Base-by-base conservation (phyloP, 1,140 invertebrate species). In the Bombus vancouverensis region DNA sequence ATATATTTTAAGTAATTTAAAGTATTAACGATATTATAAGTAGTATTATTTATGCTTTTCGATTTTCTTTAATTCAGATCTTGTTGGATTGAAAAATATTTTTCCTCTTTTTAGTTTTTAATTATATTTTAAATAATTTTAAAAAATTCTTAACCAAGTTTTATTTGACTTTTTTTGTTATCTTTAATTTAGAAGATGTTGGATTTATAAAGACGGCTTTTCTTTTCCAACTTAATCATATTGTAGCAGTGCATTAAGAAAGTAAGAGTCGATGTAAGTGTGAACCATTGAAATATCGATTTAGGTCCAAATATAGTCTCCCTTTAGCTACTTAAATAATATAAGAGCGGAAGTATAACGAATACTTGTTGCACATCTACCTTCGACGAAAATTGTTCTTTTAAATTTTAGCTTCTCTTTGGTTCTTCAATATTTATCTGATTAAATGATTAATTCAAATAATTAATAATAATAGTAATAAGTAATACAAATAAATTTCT, bases 221-320 rank as follows among this genome's bases (percentile, higher is more conserved):
- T 47, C 34, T 82, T 81, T 74, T 42, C 1, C 44, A 57, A 74
- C 57, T 42, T 57, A 8, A 44, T 6, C 65, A 34, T 39, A 74
- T 68, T 42, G 32, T 32, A 47, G 18, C n/a, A 12, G 22, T 78
- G 53, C 65, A 75, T 87, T 80, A 84, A 87, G 77, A 89, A 80
- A 81, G 68, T 87, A 84, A 89, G 65, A 83, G 39, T 76, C 74
- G 77, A 80, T 77, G 53, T 68, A 80, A 81, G 70, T 75, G 73
- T 87, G 81, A 77, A 90, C 76, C 89, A 81, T 89, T 86, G 57
- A 57, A 90, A 65, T 90, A 90, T 90, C 89, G 89, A 90, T 90
- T 88, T 68, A 76, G 62, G 15, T 65, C 62, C 89, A 90, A 90
- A 90, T 90, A 89, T 90, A 89, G 80, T 86, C 68, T 89, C 87